Conservation (phyloP, 1,140 invertebrate genomes). For the Bemisia tabaci region DNA sequence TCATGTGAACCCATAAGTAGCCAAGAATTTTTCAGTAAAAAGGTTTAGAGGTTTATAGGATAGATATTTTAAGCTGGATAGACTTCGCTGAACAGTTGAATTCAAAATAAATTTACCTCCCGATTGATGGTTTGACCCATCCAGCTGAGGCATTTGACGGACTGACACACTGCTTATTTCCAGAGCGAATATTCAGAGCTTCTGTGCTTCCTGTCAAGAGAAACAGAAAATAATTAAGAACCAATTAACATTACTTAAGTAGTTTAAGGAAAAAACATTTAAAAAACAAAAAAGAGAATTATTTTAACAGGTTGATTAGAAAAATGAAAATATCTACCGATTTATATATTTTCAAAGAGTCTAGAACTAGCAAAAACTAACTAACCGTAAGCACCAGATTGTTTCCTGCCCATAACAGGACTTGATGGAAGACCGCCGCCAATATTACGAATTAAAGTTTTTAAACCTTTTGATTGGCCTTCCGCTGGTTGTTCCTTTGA, state of each 20-base stretch:
- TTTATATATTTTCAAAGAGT: no score
- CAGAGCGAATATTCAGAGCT: not conserved
- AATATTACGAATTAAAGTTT: slow-evolving; percentile 63
- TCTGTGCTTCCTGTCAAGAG: not conserved
- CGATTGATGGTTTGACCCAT: not conserved
- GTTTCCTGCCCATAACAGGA: slow-evolving; percentile 46
- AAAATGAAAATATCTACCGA: no score
- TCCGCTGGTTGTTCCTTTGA: slow-evolving; percentile 22
- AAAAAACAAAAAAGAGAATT: not conserved
- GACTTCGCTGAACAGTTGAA: no score
- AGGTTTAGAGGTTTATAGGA: no score
- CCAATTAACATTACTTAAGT: no score
- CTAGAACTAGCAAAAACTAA: not conserved
- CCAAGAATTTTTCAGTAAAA: no score
- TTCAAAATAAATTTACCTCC: no score
- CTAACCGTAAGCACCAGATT: not conserved
- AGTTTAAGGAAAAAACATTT: no score
- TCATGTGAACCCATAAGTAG: no score
- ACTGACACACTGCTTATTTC: not conserved
- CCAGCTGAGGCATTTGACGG: not conserved
- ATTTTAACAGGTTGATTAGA: not conserved
- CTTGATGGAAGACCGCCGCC: slow-evolving; percentile 47
- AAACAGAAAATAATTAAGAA: not conserved
- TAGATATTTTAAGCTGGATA: no score
- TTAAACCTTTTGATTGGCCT: slow-evolving; percentile 45